phyloP scores from a whole-genome alignment of 2,113 vertebrate species.

The Naja naja region DNA sequence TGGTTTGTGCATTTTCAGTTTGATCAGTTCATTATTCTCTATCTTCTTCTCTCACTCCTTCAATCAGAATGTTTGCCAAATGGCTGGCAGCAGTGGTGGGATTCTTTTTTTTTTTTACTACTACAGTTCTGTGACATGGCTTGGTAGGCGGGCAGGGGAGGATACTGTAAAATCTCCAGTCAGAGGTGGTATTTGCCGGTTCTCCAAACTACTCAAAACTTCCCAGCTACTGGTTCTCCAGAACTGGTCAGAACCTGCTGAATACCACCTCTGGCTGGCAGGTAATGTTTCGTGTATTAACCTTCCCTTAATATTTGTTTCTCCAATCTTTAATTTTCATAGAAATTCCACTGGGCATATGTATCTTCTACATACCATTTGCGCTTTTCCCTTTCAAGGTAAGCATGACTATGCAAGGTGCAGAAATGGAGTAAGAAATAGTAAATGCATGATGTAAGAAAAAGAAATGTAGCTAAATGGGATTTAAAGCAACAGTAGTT shows the following conservation, averaged over 20 bases:
- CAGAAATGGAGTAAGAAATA: background rate
- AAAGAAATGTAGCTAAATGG: background rate
- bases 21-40: constrained; percentile 80
- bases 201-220: too few relatives aligned
- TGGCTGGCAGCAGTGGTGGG: constrained; percentile 2
- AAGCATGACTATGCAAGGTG: background rate
- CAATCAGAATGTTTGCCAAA: constrained; percentile 56
- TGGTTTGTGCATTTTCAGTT: constrained; percentile 75
- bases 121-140: too few relatives aligned
- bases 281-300: background rate
- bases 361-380: background rate
- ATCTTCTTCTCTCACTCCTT: constrained; percentile 33
- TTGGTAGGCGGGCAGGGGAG: too few relatives aligned
- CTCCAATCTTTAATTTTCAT: constrained; percentile 55
- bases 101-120: too few relatives aligned
- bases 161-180: too few relatives aligned
- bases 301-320: background rate
- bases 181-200: too few relatives aligned
- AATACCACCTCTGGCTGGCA: background rate
- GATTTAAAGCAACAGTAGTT: background rate
- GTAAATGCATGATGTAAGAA: background rate
- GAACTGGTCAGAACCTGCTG: too few relatives aligned
- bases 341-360: constrained; percentile 64
- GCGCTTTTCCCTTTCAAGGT: background rate
- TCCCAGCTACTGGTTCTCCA: too few relatives aligned